Percentiles rank a stretch among this genome's conserved stretches.
Evolutionary conservation across 2,797 vertebrate genomes (phyloP).

Genomic region (Arrhamphus sclerolepis): DNA sequence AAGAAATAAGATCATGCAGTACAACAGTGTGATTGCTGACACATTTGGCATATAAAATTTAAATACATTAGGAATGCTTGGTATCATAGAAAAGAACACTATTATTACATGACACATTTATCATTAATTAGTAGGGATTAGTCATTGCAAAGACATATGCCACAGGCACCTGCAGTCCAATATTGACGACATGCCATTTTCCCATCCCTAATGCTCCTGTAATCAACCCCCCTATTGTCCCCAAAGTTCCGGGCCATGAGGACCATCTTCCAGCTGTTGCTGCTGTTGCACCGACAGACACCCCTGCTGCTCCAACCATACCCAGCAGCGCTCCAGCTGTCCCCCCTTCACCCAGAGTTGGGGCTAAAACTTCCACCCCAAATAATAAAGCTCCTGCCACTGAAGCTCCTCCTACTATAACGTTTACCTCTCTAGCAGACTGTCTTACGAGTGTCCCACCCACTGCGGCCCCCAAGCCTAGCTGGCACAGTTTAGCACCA

Average conservation of each 20-base stretch:
- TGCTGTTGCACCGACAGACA: constrained; percentile 54
- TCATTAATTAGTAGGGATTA: constrained; percentile 46
- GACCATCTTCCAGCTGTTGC: constrained; percentile 47
- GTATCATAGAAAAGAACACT: too few species aligned
- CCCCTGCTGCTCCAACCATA: constrained; percentile 57
- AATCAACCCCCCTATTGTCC: constrained; percentile 52
- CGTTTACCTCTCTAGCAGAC: constrained; percentile 40
- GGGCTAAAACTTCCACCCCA: constrained; percentile 29
- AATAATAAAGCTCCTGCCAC: constrained; percentile 38
- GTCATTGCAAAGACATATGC: constrained; percentile 67
- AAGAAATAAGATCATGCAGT: too few species aligned
- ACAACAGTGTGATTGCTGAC: too few species aligned
- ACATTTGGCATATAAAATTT: too few species aligned
- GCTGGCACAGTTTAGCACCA: constrained; percentile 57
- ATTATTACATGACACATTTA: too few species aligned
- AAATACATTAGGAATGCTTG: too few species aligned
- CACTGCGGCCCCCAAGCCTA: constrained; percentile 62
- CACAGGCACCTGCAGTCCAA: constrained; percentile 65
- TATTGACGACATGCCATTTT: constrained; percentile 61
- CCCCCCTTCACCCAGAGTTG: constrained; percentile 49
- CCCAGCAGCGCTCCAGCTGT: constrained; percentile 62
- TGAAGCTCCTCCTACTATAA: constrained; percentile 56
- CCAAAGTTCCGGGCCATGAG: constrained; percentile 55
- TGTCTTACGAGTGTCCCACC: constrained; percentile 59
- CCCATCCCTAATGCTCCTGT: constrained; percentile 55